These are phyloP conservation scores for Drosophila takahashii DNA, from an alignment of 1,140 invertebrate species.

Conservation along the genomic window DNA sequence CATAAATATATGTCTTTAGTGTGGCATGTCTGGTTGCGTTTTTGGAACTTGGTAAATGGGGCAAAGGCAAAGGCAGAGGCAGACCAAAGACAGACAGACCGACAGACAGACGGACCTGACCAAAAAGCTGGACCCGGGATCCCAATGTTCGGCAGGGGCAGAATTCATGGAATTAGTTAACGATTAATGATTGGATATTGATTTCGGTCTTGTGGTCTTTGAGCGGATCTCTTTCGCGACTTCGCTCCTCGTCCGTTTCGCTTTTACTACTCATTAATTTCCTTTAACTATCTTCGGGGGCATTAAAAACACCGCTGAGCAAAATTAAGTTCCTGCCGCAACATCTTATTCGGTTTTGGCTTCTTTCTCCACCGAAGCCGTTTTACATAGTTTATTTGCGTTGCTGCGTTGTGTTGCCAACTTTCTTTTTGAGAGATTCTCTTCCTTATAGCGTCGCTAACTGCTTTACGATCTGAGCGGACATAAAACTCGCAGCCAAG, in stretches of 20 bases:
- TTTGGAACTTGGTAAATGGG: conserved; percentile 75
- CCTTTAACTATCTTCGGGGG: conserved; percentile 40
- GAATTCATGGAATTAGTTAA: conserved; percentile 83
- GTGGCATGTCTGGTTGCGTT: conserved; percentile 81
- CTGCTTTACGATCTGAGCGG: conserved; percentile 56
- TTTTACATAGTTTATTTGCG: conserved; percentile 50
- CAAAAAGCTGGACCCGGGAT: conserved; percentile 20
- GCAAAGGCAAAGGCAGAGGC: conserved; percentile 23
- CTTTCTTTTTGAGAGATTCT: conserved; percentile 58
- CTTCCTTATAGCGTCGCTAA: conserved; percentile 66
- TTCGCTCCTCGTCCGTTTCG: conserved; percentile 18
- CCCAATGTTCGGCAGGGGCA: conserved; percentile 61
- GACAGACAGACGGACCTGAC: conserved; percentile 10
- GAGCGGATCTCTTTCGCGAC: conserved; percentile 10
- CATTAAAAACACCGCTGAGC: conserved; percentile 26
- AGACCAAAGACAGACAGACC: background rate
- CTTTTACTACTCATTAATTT: conserved; percentile 66
- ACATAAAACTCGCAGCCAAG: conserved; percentile 54
- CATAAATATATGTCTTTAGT: conserved; percentile 83
- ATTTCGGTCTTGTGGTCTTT: conserved; percentile 48
- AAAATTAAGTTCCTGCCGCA: conserved; percentile 48
- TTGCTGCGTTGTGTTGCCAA: conserved; percentile 16
- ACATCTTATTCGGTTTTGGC: conserved; percentile 33
- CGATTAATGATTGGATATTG: conserved; percentile 83
- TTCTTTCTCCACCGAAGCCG: conserved; percentile 40